A percentile compares a stretch with the other conserved stretches of the same genome.
These are phyloP conservation scores for Gasteruption jaculator DNA, from an alignment of 2,888 invertebrate species.

Conservation along the genomic window DNA sequence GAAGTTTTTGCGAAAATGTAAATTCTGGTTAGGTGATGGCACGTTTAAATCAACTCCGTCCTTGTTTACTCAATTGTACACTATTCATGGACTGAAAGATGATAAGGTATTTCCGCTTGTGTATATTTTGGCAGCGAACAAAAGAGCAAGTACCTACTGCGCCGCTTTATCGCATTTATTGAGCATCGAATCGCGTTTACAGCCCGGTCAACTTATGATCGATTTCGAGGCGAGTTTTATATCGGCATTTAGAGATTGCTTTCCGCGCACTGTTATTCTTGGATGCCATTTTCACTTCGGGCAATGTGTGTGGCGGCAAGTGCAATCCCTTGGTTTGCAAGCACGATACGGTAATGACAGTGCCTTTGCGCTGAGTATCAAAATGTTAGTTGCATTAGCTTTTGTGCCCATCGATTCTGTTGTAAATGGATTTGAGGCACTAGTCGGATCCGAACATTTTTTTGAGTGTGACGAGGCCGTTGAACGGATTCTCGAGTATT, in stretches of 20 bases:
- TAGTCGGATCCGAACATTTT: constrained; percentile 4
- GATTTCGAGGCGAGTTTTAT: constrained; percentile 10
- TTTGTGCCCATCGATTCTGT: constrained; percentile 11
- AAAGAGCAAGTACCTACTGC: too few species aligned
- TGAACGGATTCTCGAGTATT: constrained; percentile 6
- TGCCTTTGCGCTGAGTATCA: background rate
- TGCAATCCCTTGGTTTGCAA: constrained; percentile 6
- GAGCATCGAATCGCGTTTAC: constrained; percentile 1
- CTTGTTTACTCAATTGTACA: constrained; percentile 24
- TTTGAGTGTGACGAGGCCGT: constrained; percentile 11
- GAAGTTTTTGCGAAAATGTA: background rate
- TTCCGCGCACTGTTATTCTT: constrained; percentile 4
- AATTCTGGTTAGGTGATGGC: constrained; percentile 23
- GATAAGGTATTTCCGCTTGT: constrained; percentile 12
- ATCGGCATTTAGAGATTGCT: constrained; percentile 1
- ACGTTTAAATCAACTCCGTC: constrained; percentile 24
- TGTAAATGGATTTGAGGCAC: constrained; percentile 2
- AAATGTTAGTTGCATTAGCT: constrained; percentile 4
- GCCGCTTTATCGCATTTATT: too few species aligned
- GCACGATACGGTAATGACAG: constrained; percentile 1
- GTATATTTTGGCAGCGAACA: background rate
- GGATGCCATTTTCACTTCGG: constrained; percentile 16
- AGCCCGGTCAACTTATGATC: constrained; percentile 4
- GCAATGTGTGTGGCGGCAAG: constrained; percentile 15
- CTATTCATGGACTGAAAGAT: constrained; percentile 21